Conservation (phyloP, 2,888 invertebrate genomes). For the Euproctis similis region DNA sequence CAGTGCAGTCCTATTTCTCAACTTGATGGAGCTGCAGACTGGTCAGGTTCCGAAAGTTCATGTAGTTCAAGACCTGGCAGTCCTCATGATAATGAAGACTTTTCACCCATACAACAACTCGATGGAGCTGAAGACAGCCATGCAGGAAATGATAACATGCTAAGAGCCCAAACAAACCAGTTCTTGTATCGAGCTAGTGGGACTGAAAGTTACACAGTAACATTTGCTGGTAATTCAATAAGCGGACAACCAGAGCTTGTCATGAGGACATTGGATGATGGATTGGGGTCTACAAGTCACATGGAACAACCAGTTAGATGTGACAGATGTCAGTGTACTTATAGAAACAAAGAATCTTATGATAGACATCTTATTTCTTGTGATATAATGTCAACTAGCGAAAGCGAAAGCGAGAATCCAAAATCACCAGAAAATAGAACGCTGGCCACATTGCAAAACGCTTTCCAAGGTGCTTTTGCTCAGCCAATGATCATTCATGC, state of each 20-base stretch:
- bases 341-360: conserved; percentile 87
- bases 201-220: conserved; percentile 67
- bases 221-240: conserved; percentile 68
- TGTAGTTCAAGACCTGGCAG: conserved; percentile 65
- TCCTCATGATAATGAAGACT: conserved; percentile 52
- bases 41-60: conserved; percentile 75
- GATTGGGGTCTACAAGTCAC: conserved; percentile 51
- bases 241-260: conserved; percentile 66
- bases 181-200: conserved; percentile 67
- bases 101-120: conserved; percentile 77
- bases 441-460: conserved; percentile 66
- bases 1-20: conserved; percentile 79
- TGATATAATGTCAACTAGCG: conserved; percentile 86
- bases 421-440: conserved; percentile 73
- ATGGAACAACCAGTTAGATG: conserved; percentile 88
- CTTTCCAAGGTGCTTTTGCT: conserved; percentile 68
- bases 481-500: conserved; percentile 70
- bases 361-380: conserved; percentile 86
- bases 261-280: conserved; percentile 63
- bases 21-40: conserved; percentile 81
- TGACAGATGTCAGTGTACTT: conserved; percentile 90
- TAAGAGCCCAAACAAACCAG: conserved; percentile 55
- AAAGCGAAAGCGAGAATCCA: conserved; percentile 85
- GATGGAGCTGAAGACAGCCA: conserved; percentile 82
- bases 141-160: conserved; percentile 44